These are phyloP conservation scores for Brenthis hecate DNA, from an alignment of 2,888 invertebrate genomes.

Conservation along the genomic window DNA sequence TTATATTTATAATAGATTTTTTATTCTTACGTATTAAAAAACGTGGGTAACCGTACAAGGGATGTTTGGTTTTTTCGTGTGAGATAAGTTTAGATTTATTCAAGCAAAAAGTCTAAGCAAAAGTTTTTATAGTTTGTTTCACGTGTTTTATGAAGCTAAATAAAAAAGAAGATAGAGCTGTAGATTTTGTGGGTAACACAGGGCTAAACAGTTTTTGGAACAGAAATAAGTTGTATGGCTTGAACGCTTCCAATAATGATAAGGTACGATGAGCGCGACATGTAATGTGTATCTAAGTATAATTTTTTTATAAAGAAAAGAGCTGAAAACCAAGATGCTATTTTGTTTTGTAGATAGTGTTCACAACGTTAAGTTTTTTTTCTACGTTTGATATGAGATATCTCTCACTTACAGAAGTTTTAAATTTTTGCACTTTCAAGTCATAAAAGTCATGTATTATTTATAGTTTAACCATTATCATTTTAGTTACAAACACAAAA, in stretches of 20 bases:
- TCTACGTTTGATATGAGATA: too few relatives aligned
- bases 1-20: slow-evolving; percentile 49
- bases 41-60: slow-evolving; percentile 64
- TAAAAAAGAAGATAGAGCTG: neutral
- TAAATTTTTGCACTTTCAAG: too few relatives aligned
- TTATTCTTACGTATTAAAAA: slow-evolving; percentile 62
- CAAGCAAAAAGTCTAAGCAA: neutral
- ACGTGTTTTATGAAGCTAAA: neutral
- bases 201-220: neutral
- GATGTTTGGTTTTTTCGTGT: slow-evolving; percentile 30
- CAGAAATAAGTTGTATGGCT: neutral
- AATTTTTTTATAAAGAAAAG: too few relatives aligned
- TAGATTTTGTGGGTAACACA: neutral
- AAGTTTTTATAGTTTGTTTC: slow-evolving; percentile 5
- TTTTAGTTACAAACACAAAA: too few relatives aligned
- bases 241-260: neutral
- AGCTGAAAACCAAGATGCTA: too few relatives aligned
- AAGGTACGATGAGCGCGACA: slow-evolving; percentile 3
- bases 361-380: too few relatives aligned
- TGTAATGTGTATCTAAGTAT: neutral
- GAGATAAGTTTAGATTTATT: slow-evolving; percentile 30
- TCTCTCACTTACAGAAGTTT: too few relatives aligned
- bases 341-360: too few relatives aligned
- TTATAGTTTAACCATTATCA: too few relatives aligned
- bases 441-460: too few relatives aligned